Percentiles rank a stretch among this genome's conserved stretches.
phyloP scores from a whole-genome alignment of 2,113 vertebrate genomes.

The Piprites chloris region DNA sequence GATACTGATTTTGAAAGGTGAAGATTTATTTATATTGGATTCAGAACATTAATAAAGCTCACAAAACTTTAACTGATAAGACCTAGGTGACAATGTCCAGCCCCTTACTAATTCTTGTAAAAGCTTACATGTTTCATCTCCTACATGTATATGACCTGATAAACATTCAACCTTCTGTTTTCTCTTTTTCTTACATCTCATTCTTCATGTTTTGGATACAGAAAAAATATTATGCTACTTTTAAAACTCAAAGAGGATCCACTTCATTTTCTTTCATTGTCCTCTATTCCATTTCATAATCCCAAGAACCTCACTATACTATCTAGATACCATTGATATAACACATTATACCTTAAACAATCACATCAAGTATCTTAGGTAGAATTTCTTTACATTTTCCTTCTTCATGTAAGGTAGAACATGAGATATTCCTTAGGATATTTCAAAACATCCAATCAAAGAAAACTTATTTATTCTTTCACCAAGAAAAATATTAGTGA shows the following conservation, averaged over 20 bases:
- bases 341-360: neutral
- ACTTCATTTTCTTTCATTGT: neutral
- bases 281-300: neutral
- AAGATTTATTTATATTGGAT: neutral
- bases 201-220: neutral
- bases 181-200: neutral
- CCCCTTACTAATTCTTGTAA: neutral
- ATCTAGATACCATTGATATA: neutral
- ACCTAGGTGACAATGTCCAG: neutral
- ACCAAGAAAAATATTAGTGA: neutral
- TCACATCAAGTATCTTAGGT: neutral
- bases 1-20: neutral
- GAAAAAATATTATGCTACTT: neutral
- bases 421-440: neutral
- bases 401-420: neutral
- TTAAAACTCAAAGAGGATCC: neutral
- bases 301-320: neutral
- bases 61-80: neutral
- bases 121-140: neutral
- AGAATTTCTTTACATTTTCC: neutral
- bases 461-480: neutral
- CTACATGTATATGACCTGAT: neutral
- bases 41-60: neutral
- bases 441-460: neutral
- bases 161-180: neutral